Conservation (phyloP, 2,797 vertebrate genomes). For the Rachycentron canadum region DNA sequence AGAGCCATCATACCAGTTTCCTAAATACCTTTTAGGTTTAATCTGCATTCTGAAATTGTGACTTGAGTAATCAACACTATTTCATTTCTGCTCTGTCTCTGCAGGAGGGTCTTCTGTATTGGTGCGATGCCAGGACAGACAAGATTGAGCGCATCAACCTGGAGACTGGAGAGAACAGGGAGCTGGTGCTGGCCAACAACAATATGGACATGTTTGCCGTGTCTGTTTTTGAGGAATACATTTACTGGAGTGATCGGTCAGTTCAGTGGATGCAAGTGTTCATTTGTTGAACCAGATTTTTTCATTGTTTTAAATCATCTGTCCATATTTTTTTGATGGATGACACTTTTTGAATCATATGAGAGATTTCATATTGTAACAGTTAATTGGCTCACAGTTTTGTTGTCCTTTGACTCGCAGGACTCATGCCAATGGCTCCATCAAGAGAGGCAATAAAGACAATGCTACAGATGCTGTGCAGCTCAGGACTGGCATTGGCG, state of each 20-base stretch:
- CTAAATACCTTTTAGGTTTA: background rate
- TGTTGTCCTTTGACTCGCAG: constrained; percentile 78
- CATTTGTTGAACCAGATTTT: constrained; percentile 16
- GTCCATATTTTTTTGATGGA: background rate
- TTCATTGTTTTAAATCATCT: background rate
- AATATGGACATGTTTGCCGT: constrained; percentile 99
- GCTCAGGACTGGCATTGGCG: constrained; percentile 94
- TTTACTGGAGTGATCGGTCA: constrained; percentile 98
- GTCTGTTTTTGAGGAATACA: constrained; percentile 95
- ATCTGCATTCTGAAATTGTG: background rate
- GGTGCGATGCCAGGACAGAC: constrained; percentile 97
- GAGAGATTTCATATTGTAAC: background rate
- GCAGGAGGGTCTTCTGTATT: constrained; percentile 94
- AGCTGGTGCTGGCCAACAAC: constrained; percentile 94
- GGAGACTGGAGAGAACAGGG: constrained; percentile 94
- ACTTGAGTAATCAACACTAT: background rate
- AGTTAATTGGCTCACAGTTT: background rate
- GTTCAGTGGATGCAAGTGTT: background rate
- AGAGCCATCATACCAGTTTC: background rate
- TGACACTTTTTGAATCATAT: constrained; percentile 7
- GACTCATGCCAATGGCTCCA: constrained; percentile 97
- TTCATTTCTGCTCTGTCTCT: constrained; percentile 25
- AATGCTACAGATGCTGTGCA: constrained; percentile 95
- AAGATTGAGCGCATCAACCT: constrained; percentile 97
- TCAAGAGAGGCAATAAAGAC: constrained; percentile 96